Percentiles rank a stretch among this genome's conserved stretches.
phyloP scores from a whole-genome alignment of 2,113 vertebrate species.

The Carassius auratus region DNA sequence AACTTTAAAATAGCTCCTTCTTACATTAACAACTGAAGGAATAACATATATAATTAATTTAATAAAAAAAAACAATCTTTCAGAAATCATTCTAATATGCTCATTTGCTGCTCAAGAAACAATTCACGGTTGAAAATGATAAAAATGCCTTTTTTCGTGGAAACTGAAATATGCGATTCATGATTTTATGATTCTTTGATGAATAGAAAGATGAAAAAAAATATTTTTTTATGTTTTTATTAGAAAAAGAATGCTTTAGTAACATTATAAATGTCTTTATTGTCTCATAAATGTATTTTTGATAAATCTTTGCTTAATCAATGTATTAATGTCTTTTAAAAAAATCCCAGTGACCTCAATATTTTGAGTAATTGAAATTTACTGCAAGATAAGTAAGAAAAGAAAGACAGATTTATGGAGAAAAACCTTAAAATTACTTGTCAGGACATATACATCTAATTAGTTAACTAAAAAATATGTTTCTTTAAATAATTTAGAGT shows the following conservation, averaged over 20 bases:
- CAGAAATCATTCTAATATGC: neutral
- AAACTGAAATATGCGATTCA: neutral
- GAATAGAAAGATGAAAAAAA: neutral
- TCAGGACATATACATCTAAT: neutral
- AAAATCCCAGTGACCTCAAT: neutral
- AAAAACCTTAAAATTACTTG: too few species aligned
- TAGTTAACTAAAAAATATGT: neutral
- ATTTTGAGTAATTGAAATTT: too few species aligned
- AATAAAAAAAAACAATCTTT: neutral
- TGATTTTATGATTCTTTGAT: neutral
- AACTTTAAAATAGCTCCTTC: neutral
- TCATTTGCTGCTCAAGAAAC: neutral
- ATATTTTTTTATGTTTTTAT: neutral
- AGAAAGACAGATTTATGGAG: neutral
- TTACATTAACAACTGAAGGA: neutral
- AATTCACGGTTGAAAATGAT: too few species aligned
- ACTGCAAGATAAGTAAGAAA: too few species aligned
- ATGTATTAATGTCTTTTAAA: neutral
- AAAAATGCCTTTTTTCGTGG: neutral
- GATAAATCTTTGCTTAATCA: neutral
- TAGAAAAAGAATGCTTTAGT: neutral
- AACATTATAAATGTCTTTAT: neutral
- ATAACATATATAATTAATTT: neutral
- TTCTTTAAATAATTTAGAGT: neutral
- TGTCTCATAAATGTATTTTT: neutral